Base-by-base conservation (phyloP, 2,888 invertebrate genomes). In the Aethes cnicana region DNA sequence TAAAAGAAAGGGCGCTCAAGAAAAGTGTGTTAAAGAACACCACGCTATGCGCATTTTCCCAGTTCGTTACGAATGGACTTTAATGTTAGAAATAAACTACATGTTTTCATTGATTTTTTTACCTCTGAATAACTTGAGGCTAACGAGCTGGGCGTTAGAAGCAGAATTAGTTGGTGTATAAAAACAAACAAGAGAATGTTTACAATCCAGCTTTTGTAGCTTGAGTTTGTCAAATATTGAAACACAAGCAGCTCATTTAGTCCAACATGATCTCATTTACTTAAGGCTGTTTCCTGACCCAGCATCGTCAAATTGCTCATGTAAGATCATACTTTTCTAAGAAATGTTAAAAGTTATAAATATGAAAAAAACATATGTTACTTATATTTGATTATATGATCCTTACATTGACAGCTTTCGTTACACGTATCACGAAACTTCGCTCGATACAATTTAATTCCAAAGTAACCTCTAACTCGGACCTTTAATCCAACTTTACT, bases 101-200 rank as follows among this genome's bases (percentile, higher is more conserved):
- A 33, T 32, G 11, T 43, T 36, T 44, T 46, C 26, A 46, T 46
- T 14, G 46, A 43, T 26, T 17, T n/a, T 41, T 14, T 25, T 20
- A 36, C 14, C 35, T 26, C 46, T 46, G 46, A 35, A 46, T 46
- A 46, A 35, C 46, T 23, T 46, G 25, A 14, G 26, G 18, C 46
- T 46, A 36, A 46, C 32, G 32, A 39, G 39, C 16, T 26, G 26
- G 36, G 14, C 12, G 23, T 39, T 25, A 30, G 39, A 16, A 20
- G 26, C 20, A 28, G 28, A 25, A 39, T 32, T 23, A 32, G 21
- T 47, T 47, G 30, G n/a, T 32, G 23, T 17, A 12, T 3, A 14
- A 32, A 17, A 17, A 39, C 32, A 47, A 32, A 47, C 32, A 17
- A 1, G 11, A 37, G 23, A 32, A 12, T 36, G 35, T 36, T 18